Conservation (phyloP, 2,888 invertebrate genomes). For the Caenorhabditis wallacei region DNA sequence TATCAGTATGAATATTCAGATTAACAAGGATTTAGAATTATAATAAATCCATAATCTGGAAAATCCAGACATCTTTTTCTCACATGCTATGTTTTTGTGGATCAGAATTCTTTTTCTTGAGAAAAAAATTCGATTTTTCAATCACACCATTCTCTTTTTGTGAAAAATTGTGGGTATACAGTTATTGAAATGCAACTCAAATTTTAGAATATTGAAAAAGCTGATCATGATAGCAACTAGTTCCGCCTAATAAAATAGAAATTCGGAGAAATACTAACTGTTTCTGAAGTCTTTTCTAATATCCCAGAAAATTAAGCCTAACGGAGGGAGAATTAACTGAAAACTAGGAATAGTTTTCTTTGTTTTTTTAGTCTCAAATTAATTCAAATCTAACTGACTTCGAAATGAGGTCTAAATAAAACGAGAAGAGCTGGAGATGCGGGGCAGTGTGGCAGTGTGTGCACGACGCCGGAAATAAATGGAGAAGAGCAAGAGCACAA, state of each 20-base stretch:
- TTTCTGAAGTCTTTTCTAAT: too few relatives aligned
- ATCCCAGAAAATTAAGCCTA: too few relatives aligned
- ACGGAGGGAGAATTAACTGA: background rate
- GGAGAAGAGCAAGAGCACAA: slow-evolving; percentile 54
- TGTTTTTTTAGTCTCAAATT: background rate
- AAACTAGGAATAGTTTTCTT: background rate
- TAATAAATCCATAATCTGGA: slow-evolving; percentile 9
- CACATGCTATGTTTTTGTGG: background rate
- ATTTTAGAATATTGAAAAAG: too few relatives aligned
- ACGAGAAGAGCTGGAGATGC: slow-evolving; percentile 21
- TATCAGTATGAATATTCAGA: slow-evolving; percentile 3
- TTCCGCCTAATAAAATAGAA: too few relatives aligned
- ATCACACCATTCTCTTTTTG: too few relatives aligned
- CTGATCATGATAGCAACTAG: too few relatives aligned
- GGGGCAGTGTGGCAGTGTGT: slow-evolving; percentile 39
- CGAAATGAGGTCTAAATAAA: slow-evolving; percentile 1
- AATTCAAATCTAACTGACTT: slow-evolving; percentile 35
- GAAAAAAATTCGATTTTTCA: background rate
- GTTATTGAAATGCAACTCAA: too few relatives aligned
- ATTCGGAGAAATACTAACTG: too few relatives aligned
- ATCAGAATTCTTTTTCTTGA: background rate
- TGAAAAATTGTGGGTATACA: too few relatives aligned
- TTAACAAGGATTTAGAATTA: slow-evolving; percentile 20
- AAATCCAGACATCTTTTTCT: background rate
- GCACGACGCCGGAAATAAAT: slow-evolving; percentile 62